Conservation (phyloP, 2,888 invertebrate species). For the Temnothorax rugatulus region DNA sequence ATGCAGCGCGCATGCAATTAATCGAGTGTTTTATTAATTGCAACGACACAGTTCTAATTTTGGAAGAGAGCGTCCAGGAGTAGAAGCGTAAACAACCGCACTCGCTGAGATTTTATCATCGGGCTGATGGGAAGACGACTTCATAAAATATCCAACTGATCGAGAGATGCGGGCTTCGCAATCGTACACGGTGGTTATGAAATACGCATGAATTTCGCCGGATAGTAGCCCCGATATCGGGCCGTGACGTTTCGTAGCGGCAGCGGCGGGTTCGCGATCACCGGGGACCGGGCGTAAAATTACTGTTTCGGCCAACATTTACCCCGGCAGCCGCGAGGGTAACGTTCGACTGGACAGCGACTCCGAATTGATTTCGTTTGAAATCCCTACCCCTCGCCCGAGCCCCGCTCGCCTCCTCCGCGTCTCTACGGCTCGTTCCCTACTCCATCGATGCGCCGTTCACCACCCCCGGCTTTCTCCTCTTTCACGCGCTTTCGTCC, state of each 20-base stretch:
- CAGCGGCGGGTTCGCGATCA: slow-evolving; percentile 79
- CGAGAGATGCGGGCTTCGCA: slow-evolving; percentile 35
- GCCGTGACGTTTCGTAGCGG: slow-evolving; percentile 69
- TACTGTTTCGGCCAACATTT: slow-evolving; percentile 85
- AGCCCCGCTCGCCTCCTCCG: slow-evolving; percentile 73
- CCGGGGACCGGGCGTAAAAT: slow-evolving; percentile 82
- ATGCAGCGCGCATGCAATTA: neutral
- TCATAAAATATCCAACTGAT: slow-evolving; percentile 50
- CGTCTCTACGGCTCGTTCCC: slow-evolving; percentile 73
- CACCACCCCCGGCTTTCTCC: slow-evolving; percentile 59
- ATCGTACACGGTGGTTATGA: slow-evolving; percentile 48
- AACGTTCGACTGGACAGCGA: slow-evolving; percentile 84
- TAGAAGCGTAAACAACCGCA: slow-evolving; percentile 30
- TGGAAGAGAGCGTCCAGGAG: neutral
- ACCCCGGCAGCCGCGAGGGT: slow-evolving; percentile 80
- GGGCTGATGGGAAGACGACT: slow-evolving; percentile 31
- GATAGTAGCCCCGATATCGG: slow-evolving; percentile 66
- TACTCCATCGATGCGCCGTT: slow-evolving; percentile 58
- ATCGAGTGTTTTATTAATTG: slow-evolving; percentile 1
- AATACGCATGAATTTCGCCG: slow-evolving; percentile 74
- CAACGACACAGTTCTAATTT: slow-evolving; percentile 22
- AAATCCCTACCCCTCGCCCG: slow-evolving; percentile 78
- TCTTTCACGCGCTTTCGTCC: slow-evolving; percentile 62
- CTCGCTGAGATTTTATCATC: slow-evolving; percentile 18
- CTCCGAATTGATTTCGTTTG: slow-evolving; percentile 86